Evolutionary conservation across 1,140 invertebrate genomes (phyloP), one percentile per base, ranked within the genome.

Genomic region (Fopius arisanus): DNA sequence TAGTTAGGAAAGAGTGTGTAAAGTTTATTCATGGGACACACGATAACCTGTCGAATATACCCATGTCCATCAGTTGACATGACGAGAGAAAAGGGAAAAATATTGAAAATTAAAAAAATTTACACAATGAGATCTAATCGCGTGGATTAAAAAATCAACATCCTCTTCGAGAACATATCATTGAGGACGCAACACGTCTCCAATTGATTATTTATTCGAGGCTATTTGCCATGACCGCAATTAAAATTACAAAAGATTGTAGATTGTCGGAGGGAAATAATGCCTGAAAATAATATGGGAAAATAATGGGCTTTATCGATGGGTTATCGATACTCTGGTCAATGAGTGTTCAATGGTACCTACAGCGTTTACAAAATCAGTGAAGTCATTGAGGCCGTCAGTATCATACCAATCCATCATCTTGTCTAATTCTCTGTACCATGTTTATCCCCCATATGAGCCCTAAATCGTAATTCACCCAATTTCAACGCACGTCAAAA

Each of bases 181-280:
- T 48, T n/a, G 43, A 48, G 43, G 43, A 12, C 19, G 54, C 14
- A 59, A 28, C 21, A 37, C 19, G 26, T 69, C 41, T 51, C 37
- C 23, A 54, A 59, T 70, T 31, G 59, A 21, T 54, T 54, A 62
- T 70, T 70, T 59, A 70, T 70, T 70, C 28, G 16, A 70, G 9
- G 43, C 59, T 10, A 29, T 54, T 67, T 43, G 54, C 71, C 71
- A 73, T 73, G 71, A 73, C 71, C 71, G 71, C 71, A 73, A 73
- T 73, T 73, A 59, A 67, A 51, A 73, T 73, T 73, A 73, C 28
- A 73, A 72, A 6, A 73, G 63, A 48, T 48, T 48, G 43, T 19
- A 48, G 43, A 48, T 48, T 48, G 43, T 48, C 16, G n/a, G 7
- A 48, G 43, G 16, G 16, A 48, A 48, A 19, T 12, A n/a, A 7